These are phyloP conservation scores for Chaetops frenatus DNA, from an alignment of 2,113 vertebrate genomes.

Conservation along the genomic window DNA sequence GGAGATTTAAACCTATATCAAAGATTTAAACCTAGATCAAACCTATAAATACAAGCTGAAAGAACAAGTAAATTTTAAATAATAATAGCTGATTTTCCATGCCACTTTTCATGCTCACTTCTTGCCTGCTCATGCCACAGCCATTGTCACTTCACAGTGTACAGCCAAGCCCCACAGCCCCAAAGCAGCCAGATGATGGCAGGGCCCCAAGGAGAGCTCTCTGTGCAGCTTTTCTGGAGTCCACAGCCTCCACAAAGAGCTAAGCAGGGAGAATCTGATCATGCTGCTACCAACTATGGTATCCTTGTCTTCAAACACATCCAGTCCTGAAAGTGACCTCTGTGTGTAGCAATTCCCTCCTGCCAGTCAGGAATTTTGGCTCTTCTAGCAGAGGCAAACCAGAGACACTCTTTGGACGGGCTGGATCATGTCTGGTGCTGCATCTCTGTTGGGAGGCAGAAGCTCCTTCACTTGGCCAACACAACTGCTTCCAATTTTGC, in stretches of 20 bases:
- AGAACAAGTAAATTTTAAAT: neutral
- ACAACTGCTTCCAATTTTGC: neutral
- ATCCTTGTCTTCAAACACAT: neutral
- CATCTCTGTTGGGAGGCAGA: neutral
- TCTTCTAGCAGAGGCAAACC: neutral
- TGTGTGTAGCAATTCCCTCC: neutral
- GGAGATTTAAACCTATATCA: neutral
- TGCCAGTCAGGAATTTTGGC: neutral
- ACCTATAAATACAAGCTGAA: neutral
- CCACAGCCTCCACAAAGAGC: neutral
- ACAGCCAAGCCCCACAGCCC: neutral
- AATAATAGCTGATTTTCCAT: neutral
- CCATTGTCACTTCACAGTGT: neutral
- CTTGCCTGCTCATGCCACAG: neutral
- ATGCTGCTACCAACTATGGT: fast-evolving
- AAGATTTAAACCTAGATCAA: neutral
- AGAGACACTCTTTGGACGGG: neutral
- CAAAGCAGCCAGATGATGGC: neutral
- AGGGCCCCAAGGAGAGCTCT: neutral
- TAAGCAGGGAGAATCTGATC: neutral
- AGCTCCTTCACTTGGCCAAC: neutral
- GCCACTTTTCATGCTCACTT: neutral
- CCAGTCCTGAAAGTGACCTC: neutral
- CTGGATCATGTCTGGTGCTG: neutral
- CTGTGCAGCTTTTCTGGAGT: neutral